Percentiles rank a stretch among this genome's conserved stretches.
Conservation (phyloP, 2,113 vertebrate species). For the Leptosomus discolor region DNA sequence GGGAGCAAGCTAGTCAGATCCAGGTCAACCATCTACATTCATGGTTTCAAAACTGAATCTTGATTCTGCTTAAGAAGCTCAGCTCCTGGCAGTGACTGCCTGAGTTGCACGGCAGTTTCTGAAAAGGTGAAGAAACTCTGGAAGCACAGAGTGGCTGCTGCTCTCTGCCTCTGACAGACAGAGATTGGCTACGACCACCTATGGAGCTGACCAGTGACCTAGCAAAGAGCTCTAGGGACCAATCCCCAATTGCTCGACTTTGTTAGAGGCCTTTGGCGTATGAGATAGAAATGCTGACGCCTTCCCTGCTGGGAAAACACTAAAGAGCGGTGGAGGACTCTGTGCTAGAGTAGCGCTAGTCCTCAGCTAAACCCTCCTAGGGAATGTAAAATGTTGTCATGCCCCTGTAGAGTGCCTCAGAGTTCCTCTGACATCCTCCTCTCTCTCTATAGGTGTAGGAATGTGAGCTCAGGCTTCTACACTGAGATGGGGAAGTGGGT, state of each 20-base stretch:
- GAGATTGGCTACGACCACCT: not conserved
- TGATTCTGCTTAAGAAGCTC: not conserved
- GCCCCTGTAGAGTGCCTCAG: not conserved
- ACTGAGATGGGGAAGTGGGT: not conserved
- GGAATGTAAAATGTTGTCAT: not conserved
- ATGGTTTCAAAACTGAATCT: not conserved
- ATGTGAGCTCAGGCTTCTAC: not conserved
- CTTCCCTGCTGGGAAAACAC: not conserved
- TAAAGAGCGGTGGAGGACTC: not conserved
- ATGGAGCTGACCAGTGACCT: not conserved
- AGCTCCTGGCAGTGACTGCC: not conserved
- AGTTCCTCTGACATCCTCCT: not conserved
- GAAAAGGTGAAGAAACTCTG: not conserved
- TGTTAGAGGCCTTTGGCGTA: not conserved
- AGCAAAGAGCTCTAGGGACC: not conserved
- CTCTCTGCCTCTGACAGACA: not conserved
- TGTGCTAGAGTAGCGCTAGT: not conserved
- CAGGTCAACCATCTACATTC: not conserved
- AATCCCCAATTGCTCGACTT: not conserved
- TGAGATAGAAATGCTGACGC: not conserved
- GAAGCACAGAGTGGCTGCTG: not conserved
- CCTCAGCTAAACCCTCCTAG: not conserved
- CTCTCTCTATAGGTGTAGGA: not conserved
- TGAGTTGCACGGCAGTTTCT: not conserved
- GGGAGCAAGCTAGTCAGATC: not conserved